A percentile compares a stretch with the other conserved stretches of the same genome.
Conservation (phyloP, 2,797 vertebrate genomes). For the Falco cherrug region DNA sequence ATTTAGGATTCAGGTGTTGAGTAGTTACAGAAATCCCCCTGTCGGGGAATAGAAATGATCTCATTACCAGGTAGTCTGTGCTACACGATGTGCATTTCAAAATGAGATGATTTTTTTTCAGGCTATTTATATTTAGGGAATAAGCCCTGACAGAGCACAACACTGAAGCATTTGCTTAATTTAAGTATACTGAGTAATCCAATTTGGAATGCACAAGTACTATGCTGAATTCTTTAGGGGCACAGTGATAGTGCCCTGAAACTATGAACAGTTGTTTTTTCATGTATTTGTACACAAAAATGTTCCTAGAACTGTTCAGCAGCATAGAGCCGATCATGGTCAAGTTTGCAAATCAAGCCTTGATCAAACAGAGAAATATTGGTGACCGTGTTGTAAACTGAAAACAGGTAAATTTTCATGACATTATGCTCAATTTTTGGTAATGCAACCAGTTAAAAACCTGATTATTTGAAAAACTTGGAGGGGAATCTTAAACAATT, state of each 20-base stretch:
- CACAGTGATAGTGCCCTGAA: background rate
- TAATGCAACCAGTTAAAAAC: background rate
- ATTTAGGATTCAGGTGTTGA: slow-evolving; percentile 47
- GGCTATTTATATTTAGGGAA: slow-evolving; percentile 1
- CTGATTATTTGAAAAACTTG: background rate
- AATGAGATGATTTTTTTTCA: background rate
- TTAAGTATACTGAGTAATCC: background rate
- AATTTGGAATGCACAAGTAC: background rate
- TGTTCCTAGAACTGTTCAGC: background rate
- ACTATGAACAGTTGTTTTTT: background rate
- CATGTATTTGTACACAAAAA: background rate
- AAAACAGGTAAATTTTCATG: background rate
- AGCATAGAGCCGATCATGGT: background rate
- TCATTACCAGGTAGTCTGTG: slow-evolving; percentile 2
- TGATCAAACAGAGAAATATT: background rate
- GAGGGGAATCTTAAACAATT: background rate
- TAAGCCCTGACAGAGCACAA: background rate
- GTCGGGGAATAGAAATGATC: background rate
- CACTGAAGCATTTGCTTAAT: background rate
- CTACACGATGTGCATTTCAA: background rate
- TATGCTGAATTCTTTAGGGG: background rate
- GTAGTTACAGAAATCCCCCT: slow-evolving; percentile 6
- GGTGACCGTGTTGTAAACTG: background rate
- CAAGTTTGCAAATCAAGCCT: background rate
- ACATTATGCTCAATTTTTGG: background rate